A percentile compares a stretch with the other conserved stretches of the same genome.
Evolutionary conservation across 2,888 invertebrate species (phyloP).

Genomic region (Latrodectus elegans): DNA sequence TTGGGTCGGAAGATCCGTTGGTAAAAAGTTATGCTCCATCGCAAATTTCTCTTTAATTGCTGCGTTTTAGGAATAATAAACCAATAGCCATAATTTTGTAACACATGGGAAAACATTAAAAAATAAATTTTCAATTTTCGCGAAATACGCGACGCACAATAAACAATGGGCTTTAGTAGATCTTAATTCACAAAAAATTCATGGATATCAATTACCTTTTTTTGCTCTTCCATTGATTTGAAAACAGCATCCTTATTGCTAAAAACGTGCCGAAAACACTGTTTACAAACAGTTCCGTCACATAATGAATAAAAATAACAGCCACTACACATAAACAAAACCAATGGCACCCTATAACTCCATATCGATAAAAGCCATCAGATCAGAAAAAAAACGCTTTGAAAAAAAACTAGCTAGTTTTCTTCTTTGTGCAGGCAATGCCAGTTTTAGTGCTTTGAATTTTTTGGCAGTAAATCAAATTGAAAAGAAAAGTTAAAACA

Average conservation of each 20-base stretch:
- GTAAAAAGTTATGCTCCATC: conserved; percentile 68
- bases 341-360: conserved; percentile 67
- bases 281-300: conserved; percentile 60
- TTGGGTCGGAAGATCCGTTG: conserved; percentile 67
- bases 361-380: conserved; percentile 69
- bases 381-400: conserved; percentile 54
- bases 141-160: conserved; percentile 68
- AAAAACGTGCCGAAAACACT: conserved; percentile 54
- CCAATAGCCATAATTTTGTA: conserved; percentile 36
- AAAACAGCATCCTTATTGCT: conserved; percentile 24
- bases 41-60: conserved; percentile 41
- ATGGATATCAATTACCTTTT: conserved; percentile 46
- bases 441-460: conserved; percentile 25
- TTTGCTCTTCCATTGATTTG: conserved; percentile 18
- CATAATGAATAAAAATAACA: conserved; percentile 69
- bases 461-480: conserved; percentile 10
- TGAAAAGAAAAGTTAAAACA: background rate
- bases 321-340: conserved; percentile 68
- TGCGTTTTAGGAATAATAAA: conserved; percentile 61
- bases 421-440: conserved; percentile 38
- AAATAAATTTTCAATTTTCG: conserved; percentile 51
- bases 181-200: conserved; percentile 37
- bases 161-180: conserved; percentile 61
- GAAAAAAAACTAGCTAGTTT: conserved; percentile 52
- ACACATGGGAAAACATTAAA: conserved; percentile 64